These are phyloP conservation scores for Hepsetus odoe DNA, from an alignment of 2,113 vertebrate species.

Conservation along the genomic window DNA sequence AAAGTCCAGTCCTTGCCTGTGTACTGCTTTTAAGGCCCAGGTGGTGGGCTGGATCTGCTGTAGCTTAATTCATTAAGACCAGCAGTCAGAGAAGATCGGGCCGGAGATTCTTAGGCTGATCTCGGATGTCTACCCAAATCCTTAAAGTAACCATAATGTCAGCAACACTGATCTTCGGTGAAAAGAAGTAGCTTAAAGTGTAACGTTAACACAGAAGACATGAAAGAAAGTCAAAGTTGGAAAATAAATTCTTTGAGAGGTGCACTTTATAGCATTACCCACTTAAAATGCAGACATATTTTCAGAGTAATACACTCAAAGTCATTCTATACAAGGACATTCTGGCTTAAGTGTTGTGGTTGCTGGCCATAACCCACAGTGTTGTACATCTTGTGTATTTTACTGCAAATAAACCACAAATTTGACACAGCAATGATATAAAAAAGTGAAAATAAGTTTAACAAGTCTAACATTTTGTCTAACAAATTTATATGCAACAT, in stretches of 20 bases:
- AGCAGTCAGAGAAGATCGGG: neutral
- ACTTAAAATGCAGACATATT: neutral
- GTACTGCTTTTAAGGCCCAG: constrained; percentile 28
- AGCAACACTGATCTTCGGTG: neutral
- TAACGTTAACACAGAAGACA: too few species aligned
- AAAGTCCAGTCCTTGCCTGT: neutral
- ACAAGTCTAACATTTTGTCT: too few species aligned
- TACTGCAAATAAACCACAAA: too few species aligned
- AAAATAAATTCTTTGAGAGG: neutral
- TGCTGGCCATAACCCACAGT: too few species aligned
- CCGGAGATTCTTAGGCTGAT: neutral
- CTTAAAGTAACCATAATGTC: neutral
- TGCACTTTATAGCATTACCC: neutral
- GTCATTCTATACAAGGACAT: too few species aligned
- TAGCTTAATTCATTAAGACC: constrained; percentile 28
- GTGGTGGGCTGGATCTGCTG: constrained; percentile 9
- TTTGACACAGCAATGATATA: too few species aligned
- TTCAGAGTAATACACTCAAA: too few species aligned
- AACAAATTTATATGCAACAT: too few species aligned
- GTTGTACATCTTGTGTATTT: too few species aligned
- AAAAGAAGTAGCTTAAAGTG: neutral
- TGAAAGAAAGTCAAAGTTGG: neutral
- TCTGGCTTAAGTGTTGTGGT: too few species aligned
- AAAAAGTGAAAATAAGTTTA: too few species aligned
- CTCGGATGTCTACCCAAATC: neutral